Evolutionary conservation across 2,888 invertebrate species (phyloP).

Genomic region (Muschampia plurimacula): DNA sequence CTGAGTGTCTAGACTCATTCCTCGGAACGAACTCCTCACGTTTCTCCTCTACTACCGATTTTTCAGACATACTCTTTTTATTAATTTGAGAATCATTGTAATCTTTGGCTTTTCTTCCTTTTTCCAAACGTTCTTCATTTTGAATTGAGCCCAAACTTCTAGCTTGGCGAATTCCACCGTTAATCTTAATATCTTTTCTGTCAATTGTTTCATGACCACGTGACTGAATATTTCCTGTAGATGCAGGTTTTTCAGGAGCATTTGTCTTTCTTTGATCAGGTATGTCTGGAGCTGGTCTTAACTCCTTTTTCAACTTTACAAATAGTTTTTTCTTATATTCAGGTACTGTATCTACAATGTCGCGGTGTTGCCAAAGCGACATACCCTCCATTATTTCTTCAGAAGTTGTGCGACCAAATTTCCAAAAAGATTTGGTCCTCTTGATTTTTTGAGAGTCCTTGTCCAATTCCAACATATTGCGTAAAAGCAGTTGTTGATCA

Average conservation of each 20-base stretch:
- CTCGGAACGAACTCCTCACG: constrained; percentile 71
- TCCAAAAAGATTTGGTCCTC: constrained; percentile 94
- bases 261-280: constrained; percentile 66
- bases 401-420: constrained; percentile 90
- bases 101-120: constrained; percentile 59
- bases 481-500: constrained; percentile 81
- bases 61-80: constrained; percentile 78
- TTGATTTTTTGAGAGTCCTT: constrained; percentile 89
- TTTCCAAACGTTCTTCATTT: constrained; percentile 71
- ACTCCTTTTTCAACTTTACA: constrained; percentile 76
- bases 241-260: constrained; percentile 60
- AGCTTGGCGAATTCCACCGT: constrained; percentile 78
- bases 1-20: constrained; percentile 79
- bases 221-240: constrained; percentile 60
- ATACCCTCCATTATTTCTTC: constrained; percentile 94
- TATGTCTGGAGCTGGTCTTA: constrained; percentile 74
- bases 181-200: constrained; percentile 73
- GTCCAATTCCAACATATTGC: constrained; percentile 83
- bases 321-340: constrained; percentile 82
- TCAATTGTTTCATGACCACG: constrained; percentile 78
- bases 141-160: constrained; percentile 80
- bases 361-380: constrained; percentile 94
- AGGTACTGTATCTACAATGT: constrained; percentile 90
- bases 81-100: constrained; percentile 70
- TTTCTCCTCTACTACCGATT: constrained; percentile 76